Evolutionary conservation across 2,797 vertebrate species (phyloP).

Genomic region (Microctenopoma steveboyesi): DNA sequence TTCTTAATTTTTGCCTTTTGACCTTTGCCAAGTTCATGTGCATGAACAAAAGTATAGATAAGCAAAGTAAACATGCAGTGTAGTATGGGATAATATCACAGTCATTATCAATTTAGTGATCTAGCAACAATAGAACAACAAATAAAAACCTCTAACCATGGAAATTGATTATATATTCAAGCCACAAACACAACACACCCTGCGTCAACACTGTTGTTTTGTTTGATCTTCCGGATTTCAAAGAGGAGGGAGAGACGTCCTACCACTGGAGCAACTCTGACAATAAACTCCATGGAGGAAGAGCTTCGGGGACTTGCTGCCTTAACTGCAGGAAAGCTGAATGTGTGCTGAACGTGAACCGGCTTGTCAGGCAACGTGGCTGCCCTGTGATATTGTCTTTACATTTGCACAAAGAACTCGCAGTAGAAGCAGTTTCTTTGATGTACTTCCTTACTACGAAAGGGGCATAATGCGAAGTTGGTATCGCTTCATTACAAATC

Average conservation of each 20-base stretch:
- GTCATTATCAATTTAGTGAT: slow-evolving; percentile 60
- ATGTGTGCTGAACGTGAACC: slow-evolving; percentile 69
- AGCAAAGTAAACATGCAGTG: slow-evolving; percentile 14
- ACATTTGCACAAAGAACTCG: slow-evolving; percentile 67
- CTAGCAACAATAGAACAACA: slow-evolving; percentile 55
- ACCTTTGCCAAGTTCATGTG: background rate
- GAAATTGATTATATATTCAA: slow-evolving; percentile 75
- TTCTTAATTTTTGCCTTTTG: no score
- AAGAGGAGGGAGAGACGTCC: slow-evolving; percentile 70
- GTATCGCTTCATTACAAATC: slow-evolving; percentile 55
- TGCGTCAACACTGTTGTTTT: slow-evolving; percentile 69
- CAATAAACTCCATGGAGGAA: slow-evolving; percentile 78
- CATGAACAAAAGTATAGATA: slow-evolving; percentile 1
- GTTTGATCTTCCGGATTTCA: slow-evolving; percentile 80
- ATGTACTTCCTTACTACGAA: slow-evolving; percentile 68
- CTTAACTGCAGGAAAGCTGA: slow-evolving; percentile 71
- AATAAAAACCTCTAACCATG: slow-evolving; percentile 66
- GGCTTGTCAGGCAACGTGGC: slow-evolving; percentile 69
- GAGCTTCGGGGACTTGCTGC: slow-evolving; percentile 77
- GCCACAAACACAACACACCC: slow-evolving; percentile 71
- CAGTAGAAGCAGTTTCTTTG: slow-evolving; percentile 67
- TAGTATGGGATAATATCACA: slow-evolving; percentile 27
- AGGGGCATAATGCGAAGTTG: slow-evolving; percentile 57
- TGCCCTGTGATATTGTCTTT: slow-evolving; percentile 69
- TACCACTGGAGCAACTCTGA: slow-evolving; percentile 71